Evolutionary conservation across 2,113 vertebrate genomes (phyloP).

Genomic region (Actenoides lindsayi): DNA sequence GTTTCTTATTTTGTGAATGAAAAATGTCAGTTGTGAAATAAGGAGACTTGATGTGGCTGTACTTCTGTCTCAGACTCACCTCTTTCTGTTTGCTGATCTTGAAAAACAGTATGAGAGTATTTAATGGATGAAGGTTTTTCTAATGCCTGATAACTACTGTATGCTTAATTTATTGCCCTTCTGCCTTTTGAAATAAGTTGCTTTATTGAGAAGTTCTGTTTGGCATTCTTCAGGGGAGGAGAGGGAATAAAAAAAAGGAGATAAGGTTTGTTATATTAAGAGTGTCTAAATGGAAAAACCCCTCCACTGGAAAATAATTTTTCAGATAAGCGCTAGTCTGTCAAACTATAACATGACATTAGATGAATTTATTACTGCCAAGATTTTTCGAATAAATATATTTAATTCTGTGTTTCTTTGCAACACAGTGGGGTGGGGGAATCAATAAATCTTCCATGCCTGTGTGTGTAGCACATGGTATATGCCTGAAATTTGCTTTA

Average conservation of each 20-base stretch:
- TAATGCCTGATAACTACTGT: not conserved
- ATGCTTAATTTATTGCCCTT: not conserved
- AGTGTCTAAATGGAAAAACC: not conserved
- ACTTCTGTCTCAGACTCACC: not conserved
- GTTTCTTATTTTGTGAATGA: not conserved
- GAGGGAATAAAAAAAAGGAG: not conserved
- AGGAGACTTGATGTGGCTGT: not conserved
- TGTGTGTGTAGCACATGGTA: not conserved
- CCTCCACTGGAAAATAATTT: not conserved
- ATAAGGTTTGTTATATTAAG: not conserved
- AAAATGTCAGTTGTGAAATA: not conserved
- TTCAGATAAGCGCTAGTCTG: not conserved
- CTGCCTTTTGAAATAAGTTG: not conserved
- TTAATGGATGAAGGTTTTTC: not conserved
- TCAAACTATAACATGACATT: not conserved
- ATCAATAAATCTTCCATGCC: not conserved
- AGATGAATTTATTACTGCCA: not conserved
- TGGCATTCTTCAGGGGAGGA: not conserved
- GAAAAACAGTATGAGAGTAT: not conserved
- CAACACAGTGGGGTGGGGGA: not conserved
- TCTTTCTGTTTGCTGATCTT: not conserved
- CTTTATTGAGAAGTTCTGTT: not conserved
- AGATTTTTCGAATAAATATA: not conserved
- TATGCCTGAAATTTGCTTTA: not conserved
- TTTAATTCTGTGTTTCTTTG: not conserved